A percentile compares a stretch with the other conserved stretches of the same genome.
phyloP scores from a whole-genome alignment of 2,888 invertebrate genomes.

The Harpalus rubripes region DNA sequence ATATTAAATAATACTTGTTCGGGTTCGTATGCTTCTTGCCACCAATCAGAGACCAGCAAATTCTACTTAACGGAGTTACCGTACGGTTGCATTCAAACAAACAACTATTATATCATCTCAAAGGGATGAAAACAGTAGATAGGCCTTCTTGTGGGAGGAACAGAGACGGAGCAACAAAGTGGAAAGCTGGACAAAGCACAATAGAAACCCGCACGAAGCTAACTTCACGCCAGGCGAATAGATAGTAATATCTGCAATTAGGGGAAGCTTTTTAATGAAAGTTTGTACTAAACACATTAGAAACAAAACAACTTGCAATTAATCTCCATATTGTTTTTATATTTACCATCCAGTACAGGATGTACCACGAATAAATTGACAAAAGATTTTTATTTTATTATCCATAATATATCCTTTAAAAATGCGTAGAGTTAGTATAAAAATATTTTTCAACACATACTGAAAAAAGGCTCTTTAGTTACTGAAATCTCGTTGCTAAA shows the following conservation, averaged over 20 bases:
- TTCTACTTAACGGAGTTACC: constrained; percentile 28
- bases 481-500: no score
- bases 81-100: constrained; percentile 6
- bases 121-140: constrained; percentile 30
- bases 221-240: constrained; percentile 28
- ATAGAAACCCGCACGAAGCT: constrained; percentile 31
- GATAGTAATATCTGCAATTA: constrained; percentile 11
- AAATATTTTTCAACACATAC: no score
- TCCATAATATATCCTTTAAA: no score
- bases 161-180: not conserved
- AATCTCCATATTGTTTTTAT: not conserved
- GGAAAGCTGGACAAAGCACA: constrained; percentile 29
- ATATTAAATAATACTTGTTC: not conserved
- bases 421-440: no score
- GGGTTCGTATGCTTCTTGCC: not conserved
- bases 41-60: constrained; percentile 16
- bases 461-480: no score
- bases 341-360: not conserved
- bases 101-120: constrained; percentile 48
- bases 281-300: not conserved
- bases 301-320: not conserved
- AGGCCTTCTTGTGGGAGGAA: not conserved
- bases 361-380: no score
- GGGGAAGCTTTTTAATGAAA: not conserved
- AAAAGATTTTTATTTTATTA: no score